Evolutionary conservation across 2,888 invertebrate genomes (phyloP).

Genomic region (Hoplodrina ambigua): DNA sequence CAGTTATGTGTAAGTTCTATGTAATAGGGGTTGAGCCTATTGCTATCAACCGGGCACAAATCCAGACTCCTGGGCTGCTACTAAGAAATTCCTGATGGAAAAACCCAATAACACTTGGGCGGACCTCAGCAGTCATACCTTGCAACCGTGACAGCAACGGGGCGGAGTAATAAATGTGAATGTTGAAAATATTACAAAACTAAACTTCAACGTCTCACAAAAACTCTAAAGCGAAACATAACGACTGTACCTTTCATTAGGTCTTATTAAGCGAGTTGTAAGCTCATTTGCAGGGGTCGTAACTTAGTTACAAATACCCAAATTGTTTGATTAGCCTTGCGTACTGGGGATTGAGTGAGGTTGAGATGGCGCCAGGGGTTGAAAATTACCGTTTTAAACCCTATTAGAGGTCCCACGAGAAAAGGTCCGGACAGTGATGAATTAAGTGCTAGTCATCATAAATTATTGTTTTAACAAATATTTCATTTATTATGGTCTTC

Average conservation of each 20-base stretch:
- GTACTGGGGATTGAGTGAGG: conserved; percentile 2
- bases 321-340: conserved; percentile 41
- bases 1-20: too few relatives aligned
- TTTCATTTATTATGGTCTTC: background rate
- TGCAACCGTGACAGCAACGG: too few relatives aligned
- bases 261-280: conserved; percentile 37
- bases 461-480: conserved; percentile 1
- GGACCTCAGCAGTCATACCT: too few relatives aligned
- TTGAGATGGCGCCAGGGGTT: conserved; percentile 8
- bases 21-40: too few relatives aligned
- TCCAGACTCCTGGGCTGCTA: too few relatives aligned
- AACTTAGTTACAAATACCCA: conserved; percentile 45
- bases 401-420: background rate
- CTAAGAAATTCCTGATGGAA: too few relatives aligned
- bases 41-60: too few relatives aligned
- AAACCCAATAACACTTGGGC: too few relatives aligned
- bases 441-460: conserved; percentile 6
- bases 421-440: conserved; percentile 7
- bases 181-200: background rate
- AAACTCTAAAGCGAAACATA: conserved; percentile 5
- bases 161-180: too few relatives aligned
- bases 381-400: conserved; percentile 7
- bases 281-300: conserved; percentile 39
- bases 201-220: background rate
- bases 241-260: conserved; percentile 20